Percentiles rank a stretch among this genome's conserved stretches.
These are phyloP conservation scores for Pangasius krempfi DNA, from an alignment of 2,797 vertebrate genomes.

Conservation along the genomic window DNA sequence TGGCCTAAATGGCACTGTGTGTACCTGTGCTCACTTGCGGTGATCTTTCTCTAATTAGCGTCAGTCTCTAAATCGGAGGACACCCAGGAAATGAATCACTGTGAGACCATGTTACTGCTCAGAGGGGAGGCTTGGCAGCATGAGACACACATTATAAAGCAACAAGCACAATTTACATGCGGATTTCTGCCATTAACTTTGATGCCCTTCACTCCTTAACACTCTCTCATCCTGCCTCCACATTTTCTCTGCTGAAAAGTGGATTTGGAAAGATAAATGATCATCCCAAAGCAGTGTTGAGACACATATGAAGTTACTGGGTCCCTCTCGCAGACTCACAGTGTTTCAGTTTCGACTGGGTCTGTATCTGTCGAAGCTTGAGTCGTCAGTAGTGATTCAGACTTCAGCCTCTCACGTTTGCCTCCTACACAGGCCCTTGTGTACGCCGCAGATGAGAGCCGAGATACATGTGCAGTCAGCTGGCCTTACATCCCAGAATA, in stretches of 20 bases:
- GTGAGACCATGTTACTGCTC: slow-evolving; percentile 33
- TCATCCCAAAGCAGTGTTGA: neutral
- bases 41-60: slow-evolving; percentile 49
- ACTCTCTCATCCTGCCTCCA: slow-evolving; percentile 51
- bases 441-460: slow-evolving; percentile 50
- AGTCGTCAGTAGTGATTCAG: slow-evolving; percentile 54
- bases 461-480: slow-evolving; percentile 59
- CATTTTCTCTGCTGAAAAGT: neutral
- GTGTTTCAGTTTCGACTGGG: slow-evolving; percentile 19
- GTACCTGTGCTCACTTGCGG: slow-evolving; percentile 1
- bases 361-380: slow-evolving; percentile 25
- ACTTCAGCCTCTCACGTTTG: slow-evolving; percentile 50
- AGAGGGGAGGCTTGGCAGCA: slow-evolving; percentile 39
- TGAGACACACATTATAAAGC: slow-evolving; percentile 46
- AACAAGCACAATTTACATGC: slow-evolving; percentile 45
- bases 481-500: slow-evolving; percentile 62
- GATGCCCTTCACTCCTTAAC: slow-evolving; percentile 45
- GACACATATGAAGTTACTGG: neutral
- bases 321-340: neutral
- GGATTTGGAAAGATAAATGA: neutral
- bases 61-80: slow-evolving; percentile 44
- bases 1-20: neutral
- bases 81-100: slow-evolving; percentile 29
- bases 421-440: slow-evolving; percentile 58
- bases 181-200: slow-evolving; percentile 29